Percentiles rank a stretch among this genome's conserved stretches.
These are phyloP conservation scores for Eurytemora carolleeae DNA, from an alignment of 1,140 invertebrate genomes.

Conservation along the genomic window DNA sequence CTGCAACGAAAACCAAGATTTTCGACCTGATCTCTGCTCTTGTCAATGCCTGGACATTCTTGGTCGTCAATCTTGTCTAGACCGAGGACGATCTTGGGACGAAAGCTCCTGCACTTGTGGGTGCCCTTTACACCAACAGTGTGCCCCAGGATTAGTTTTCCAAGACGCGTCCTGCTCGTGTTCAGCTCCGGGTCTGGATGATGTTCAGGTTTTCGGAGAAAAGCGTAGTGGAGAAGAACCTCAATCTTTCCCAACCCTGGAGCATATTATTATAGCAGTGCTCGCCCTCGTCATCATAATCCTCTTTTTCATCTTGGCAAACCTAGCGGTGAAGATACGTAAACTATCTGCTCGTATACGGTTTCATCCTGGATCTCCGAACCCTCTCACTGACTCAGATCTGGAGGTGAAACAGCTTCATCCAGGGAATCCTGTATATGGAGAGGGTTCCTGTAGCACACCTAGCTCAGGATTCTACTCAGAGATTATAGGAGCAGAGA, in stretches of 20 bases:
- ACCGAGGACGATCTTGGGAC: neutral
- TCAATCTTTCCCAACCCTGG: no score
- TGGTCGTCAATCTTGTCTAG: neutral
- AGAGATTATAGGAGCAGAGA: neutral
- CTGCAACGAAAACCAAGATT: neutral
- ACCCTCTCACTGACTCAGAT: neutral
- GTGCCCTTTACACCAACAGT: no score
- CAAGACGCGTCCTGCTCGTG: no score
- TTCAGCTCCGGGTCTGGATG: no score
- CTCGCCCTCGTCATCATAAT: neutral
- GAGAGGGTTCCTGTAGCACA: neutral
- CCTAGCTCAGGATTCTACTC: neutral
- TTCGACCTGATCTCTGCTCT: neutral
- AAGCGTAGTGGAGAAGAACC: no score
- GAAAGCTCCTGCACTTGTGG: neutral
- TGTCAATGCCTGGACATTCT: neutral
- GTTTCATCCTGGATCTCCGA: neutral
- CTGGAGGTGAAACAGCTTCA: neutral
- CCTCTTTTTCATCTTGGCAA: neutral
- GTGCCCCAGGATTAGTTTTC: no score
- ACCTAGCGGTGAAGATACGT: neutral
- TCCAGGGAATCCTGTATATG: neutral
- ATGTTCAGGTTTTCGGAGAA: no score
- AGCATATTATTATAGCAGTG: neutral
- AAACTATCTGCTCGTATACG: neutral